A percentile compares a stretch with the other conserved stretches of the same genome.
These are phyloP conservation scores for Bufotes viridis DNA, from an alignment of 2,797 vertebrate species.

Conservation along the genomic window DNA sequence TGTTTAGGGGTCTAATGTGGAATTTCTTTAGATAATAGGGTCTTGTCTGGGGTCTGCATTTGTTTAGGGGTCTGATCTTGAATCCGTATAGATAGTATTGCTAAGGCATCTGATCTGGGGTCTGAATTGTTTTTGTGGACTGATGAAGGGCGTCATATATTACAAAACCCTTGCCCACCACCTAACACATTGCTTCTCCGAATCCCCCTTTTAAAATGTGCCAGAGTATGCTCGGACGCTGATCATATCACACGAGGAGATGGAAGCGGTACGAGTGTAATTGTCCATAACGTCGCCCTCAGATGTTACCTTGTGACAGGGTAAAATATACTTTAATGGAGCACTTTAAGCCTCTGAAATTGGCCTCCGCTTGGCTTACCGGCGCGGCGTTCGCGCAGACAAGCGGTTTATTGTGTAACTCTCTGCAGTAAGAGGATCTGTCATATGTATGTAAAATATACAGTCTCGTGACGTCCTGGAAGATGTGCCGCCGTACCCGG, in stretches of 20 bases:
- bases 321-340: not conserved
- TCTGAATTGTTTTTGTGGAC: not conserved
- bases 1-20: not conserved
- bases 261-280: not conserved
- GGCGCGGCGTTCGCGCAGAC: not conserved
- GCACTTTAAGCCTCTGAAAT: conserved; percentile 3
- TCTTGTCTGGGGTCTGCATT: no score
- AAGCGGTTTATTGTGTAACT: not conserved
- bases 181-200: not conserved
- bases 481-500: not conserved
- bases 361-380: not conserved
- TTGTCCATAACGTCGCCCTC: not conserved
- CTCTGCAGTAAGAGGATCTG: not conserved
- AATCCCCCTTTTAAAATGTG: not conserved
- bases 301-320: not conserved
- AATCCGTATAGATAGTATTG: not conserved
- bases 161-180: not conserved
- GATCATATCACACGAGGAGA: not conserved
- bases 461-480: not conserved
- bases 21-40: not conserved
- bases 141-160: no score
- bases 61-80: not conserved
- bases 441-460: conserved; percentile 19
- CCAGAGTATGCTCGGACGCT: not conserved
- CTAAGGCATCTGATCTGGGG: not conserved